Evolutionary conservation across 2,888 invertebrate genomes (phyloP).

Genomic region (Parascotia fuliginaria): DNA sequence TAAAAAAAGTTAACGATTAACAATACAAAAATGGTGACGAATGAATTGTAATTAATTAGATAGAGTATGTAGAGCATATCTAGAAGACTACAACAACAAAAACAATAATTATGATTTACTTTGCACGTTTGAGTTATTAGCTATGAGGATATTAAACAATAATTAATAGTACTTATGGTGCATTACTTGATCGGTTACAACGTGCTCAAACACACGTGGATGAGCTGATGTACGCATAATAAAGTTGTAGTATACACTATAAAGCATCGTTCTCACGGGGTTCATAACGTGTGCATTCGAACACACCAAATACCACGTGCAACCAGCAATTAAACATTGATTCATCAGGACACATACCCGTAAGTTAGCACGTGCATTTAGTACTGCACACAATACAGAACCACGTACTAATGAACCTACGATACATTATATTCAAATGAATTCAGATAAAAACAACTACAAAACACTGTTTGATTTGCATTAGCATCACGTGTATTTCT

Average conservation of each 20-base stretch:
- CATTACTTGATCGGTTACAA: slow-evolving; percentile 12
- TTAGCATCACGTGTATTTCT: background rate
- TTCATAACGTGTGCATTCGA: slow-evolving; percentile 54
- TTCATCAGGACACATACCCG: slow-evolving; percentile 64
- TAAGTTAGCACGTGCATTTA: slow-evolving; percentile 56
- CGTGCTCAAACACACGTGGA: slow-evolving; percentile 37
- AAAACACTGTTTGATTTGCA: background rate
- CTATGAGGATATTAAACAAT: slow-evolving; percentile 5
- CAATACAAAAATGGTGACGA: background rate
- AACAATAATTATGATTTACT: background rate
- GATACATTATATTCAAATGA: slow-evolving; percentile 40
- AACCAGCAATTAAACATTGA: slow-evolving; percentile 65
- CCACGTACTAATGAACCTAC: slow-evolving; percentile 34
- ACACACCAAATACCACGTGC: slow-evolving; percentile 56
- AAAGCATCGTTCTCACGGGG: slow-evolving; percentile 50
- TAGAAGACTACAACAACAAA: slow-evolving; percentile 1
- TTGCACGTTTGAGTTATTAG: slow-evolving; percentile 5
- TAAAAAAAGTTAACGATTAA: background rate
- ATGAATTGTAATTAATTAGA: background rate
- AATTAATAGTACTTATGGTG: slow-evolving; percentile 1
- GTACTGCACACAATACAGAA: background rate
- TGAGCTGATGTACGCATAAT: slow-evolving; percentile 33
- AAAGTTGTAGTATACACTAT: slow-evolving; percentile 34
- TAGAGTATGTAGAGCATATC: background rate
- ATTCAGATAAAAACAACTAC: slow-evolving; percentile 19